A percentile compares a stretch with the other conserved stretches of the same genome.
Conservation (phyloP, 2,888 invertebrate genomes). For the Hypsopygia costalis region DNA sequence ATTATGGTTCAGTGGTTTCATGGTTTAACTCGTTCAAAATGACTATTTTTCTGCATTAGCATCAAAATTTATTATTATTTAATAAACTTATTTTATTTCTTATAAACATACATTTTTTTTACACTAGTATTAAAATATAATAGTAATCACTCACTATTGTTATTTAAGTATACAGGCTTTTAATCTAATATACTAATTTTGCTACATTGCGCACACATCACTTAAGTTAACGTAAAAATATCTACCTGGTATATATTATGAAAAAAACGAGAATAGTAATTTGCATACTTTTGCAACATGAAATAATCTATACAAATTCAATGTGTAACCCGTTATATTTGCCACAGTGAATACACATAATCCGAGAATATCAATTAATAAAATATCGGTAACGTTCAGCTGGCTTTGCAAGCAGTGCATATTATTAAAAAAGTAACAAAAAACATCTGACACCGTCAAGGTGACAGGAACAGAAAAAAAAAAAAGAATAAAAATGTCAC, state of each 20-base stretch:
- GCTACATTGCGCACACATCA: too few species aligned
- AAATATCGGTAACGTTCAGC: slow-evolving; percentile 50
- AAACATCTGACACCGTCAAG: slow-evolving; percentile 67
- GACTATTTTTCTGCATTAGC: too few species aligned
- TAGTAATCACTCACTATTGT: too few species aligned
- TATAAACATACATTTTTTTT: too few species aligned
- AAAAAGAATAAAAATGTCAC: slow-evolving; percentile 45
- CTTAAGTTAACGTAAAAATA: too few species aligned
- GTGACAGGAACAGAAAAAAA: slow-evolving; percentile 64
- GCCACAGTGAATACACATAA: slow-evolving; percentile 30
- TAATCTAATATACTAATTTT: too few species aligned
- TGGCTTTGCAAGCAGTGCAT: slow-evolving; percentile 55
- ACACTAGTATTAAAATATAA: too few species aligned
- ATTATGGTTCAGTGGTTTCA: too few species aligned
- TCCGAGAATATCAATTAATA: slow-evolving; percentile 52
- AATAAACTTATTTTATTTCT: too few species aligned
- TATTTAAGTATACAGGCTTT: too few species aligned
- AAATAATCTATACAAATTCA: slow-evolving; percentile 26
- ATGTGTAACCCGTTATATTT: slow-evolving; percentile 32
- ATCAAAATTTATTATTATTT: too few species aligned
- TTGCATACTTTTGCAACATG: slow-evolving; percentile 29
- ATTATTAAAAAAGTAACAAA: slow-evolving; percentile 61
- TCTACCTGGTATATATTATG: background rate
- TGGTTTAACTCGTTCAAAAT: too few species aligned
- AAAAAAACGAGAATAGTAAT: slow-evolving; percentile 6